Evolutionary conservation across 35 echinoderm and acorn worm genomes (phyloP).

Genomic region (Lytechinus variegatus): DNA sequence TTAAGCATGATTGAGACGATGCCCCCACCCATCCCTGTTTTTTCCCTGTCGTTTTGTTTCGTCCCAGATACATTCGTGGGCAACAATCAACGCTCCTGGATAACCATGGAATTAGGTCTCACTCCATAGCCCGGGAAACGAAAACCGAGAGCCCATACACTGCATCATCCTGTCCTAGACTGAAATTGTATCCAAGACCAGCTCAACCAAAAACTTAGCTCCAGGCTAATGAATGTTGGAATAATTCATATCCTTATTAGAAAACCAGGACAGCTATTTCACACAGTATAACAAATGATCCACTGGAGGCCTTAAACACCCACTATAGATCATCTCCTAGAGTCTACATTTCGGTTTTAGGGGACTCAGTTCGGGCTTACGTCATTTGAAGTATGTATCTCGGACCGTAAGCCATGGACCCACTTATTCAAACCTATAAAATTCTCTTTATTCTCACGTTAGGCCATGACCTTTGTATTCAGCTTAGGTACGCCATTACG

Average conservation of each 20-base stretch:
- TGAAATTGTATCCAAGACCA: not conserved
- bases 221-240: not conserved
- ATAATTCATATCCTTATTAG: not conserved
- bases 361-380: no score
- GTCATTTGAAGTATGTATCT: no score
- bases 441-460: no score
- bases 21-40: not conserved
- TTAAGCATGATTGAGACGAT: not conserved
- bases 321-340: no score
- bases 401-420: no score
- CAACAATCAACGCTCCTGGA: not conserved
- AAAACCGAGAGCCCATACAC: not conserved
- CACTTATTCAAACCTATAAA: no score
- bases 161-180: not conserved
- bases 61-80: not conserved
- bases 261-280: not conserved
- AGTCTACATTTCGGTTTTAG: no score
- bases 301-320: no score
- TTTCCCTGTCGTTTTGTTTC: not conserved
- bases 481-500: no score
- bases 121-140: not conserved
- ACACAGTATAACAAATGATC: no score
- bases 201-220: not conserved
- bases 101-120: not conserved
- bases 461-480: no score